A percentile compares a stretch with the other conserved stretches of the same genome.
phyloP scores from a whole-genome alignment of 2,888 invertebrate species.

The Lobophora halterata region DNA sequence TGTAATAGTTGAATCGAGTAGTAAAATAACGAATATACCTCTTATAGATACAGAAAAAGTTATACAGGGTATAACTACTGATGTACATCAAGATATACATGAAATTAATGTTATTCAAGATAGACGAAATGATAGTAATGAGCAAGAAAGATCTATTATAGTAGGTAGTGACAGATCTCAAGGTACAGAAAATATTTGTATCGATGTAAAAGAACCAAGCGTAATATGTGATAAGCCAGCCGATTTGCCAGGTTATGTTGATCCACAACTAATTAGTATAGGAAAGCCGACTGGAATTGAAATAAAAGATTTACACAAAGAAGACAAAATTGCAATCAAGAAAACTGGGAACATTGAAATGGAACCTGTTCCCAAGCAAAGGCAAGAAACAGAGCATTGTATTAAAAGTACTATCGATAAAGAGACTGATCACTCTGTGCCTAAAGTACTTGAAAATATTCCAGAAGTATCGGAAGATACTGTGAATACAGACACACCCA shows the following conservation, averaged over 20 bases:
- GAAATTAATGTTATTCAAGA: neutral
- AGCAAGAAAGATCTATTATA: too few species aligned
- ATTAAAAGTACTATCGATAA: slow-evolving; percentile 1
- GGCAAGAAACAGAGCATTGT: slow-evolving; percentile 1
- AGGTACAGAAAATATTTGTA: slow-evolving; percentile 4
- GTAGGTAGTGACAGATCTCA: slow-evolving; percentile 8
- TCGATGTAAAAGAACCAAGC: neutral
- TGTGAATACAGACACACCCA: slow-evolving; percentile 1
- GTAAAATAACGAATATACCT: neutral
- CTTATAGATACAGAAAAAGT: neutral
- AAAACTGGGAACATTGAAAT: neutral
- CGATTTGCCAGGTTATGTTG: slow-evolving; percentile 8
- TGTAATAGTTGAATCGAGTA: neutral
- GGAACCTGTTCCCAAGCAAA: neutral
- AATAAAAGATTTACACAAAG: too few species aligned
- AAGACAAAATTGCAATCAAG: too few species aligned
- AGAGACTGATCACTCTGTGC: neutral
- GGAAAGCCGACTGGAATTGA: too few species aligned
- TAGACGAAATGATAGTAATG: neutral
- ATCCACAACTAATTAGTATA: neutral
- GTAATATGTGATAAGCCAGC: slow-evolving; percentile 6
- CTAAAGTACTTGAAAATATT: neutral
- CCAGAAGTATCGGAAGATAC: neutral
- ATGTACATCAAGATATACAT: too few species aligned
- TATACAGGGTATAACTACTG: too few species aligned